Conservation (phyloP, 1,140 invertebrate genomes). For the Drosophila nikananu region DNA sequence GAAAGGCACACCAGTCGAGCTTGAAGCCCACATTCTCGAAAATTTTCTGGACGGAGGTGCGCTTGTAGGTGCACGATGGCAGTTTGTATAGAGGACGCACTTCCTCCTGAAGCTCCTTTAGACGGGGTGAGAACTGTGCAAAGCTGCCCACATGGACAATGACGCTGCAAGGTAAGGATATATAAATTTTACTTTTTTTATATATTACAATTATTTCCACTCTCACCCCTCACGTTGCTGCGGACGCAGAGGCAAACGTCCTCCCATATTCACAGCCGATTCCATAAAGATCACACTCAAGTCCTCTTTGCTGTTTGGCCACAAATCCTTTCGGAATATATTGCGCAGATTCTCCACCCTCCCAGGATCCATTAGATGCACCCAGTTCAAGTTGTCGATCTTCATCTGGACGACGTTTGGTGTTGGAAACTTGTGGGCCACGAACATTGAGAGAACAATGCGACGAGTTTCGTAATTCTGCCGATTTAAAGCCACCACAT, state of each 20-base stretch:
- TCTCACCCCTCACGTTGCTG: conserved; percentile 93
- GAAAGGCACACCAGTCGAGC: conserved; percentile 95
- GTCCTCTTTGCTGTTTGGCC: conserved; percentile 88
- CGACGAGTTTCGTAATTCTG: conserved; percentile 91
- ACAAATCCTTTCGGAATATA: conserved; percentile 89
- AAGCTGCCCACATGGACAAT: conserved; percentile 92
- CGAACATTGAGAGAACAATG: conserved; percentile 88
- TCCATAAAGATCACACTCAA: conserved; percentile 93
- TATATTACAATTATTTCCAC: not conserved
- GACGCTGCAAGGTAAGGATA: conserved; percentile 86
- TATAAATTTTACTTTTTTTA: too few species aligned
- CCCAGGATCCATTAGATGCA: conserved; percentile 83
- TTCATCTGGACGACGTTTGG: conserved; percentile 94
- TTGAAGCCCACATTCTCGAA: conserved; percentile 92
- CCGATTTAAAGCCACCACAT: conserved; percentile 91
- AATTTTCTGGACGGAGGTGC: conserved; percentile 93
- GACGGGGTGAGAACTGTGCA: conserved; percentile 89
- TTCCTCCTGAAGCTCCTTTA: conserved; percentile 92
- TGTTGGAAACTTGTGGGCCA: conserved; percentile 88
- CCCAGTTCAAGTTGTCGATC: conserved; percentile 93
- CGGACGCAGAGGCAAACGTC: conserved; percentile 91
- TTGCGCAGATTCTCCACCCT: conserved; percentile 90
- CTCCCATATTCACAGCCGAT: conserved; percentile 93
- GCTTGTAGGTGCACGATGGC: conserved; percentile 93
- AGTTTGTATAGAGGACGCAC: conserved; percentile 91